Conservation (phyloP, 2,113 vertebrate species). For the Talpa occidentalis region DNA sequence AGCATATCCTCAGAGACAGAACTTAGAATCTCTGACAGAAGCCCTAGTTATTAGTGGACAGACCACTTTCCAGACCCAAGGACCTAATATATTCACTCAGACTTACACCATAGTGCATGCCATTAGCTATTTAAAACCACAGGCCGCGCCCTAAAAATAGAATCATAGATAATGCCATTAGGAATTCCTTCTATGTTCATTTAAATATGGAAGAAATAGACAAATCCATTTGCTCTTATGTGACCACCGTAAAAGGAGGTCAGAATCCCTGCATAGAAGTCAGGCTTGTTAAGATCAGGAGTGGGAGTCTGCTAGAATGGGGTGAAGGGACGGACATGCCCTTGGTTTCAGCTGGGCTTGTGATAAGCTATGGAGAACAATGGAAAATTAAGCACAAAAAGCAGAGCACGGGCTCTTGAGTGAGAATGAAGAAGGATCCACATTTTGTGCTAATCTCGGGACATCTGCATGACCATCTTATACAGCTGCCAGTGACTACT, state of each 20-base stretch:
- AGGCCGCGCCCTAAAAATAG: background rate
- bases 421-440: background rate
- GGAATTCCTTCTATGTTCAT: background rate
- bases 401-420: background rate
- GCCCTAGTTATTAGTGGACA: background rate
- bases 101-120: background rate
- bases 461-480: background rate
- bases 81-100: background rate
- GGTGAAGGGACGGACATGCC: background rate
- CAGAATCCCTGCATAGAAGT: background rate
- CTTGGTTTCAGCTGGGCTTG: background rate
- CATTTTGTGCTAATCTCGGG: background rate
- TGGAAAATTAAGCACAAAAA: background rate
- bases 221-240: background rate
- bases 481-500: background rate
- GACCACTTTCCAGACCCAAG: background rate
- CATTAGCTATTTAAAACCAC: background rate
- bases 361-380: background rate
- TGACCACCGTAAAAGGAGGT: background rate
- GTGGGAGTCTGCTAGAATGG: background rate
- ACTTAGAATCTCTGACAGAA: background rate
- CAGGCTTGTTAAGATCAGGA: background rate
- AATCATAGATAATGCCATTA: background rate
- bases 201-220: background rate
- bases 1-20: background rate